Conservation (phyloP, 2,888 invertebrate genomes). For the Spisula subtruncata region DNA sequence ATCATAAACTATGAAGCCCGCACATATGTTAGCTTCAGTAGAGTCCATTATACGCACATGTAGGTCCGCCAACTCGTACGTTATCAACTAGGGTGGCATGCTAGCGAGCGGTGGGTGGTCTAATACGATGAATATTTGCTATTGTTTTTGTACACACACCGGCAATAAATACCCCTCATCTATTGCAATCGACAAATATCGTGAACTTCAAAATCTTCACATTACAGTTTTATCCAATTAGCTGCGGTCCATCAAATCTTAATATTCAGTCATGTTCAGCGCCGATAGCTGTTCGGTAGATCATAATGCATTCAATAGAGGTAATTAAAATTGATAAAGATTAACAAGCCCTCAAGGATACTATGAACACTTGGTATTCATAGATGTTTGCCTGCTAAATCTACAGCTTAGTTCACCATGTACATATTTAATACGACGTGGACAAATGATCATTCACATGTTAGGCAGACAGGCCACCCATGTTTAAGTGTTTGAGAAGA, state of each 20-base stretch:
- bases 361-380: constrained; percentile 32
- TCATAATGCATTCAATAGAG: constrained; percentile 35
- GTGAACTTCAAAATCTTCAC: constrained; percentile 27
- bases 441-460: constrained; percentile 64
- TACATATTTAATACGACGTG: constrained; percentile 57
- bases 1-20: neutral
- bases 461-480: constrained; percentile 57
- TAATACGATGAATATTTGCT: constrained; percentile 34
- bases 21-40: neutral
- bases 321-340: constrained; percentile 44
- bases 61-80: constrained; percentile 34
- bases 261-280: constrained; percentile 31
- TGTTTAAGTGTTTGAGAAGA: constrained; percentile 40
- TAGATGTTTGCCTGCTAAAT: constrained; percentile 11
- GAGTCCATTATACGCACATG: constrained; percentile 6
- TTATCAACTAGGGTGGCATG: constrained; percentile 48
- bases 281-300: constrained; percentile 1
- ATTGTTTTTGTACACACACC: constrained; percentile 50
- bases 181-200: constrained; percentile 23
- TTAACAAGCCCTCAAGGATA: constrained; percentile 41
- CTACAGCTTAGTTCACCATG: constrained; percentile 40
- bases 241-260: constrained; percentile 28
- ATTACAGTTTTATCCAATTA: constrained; percentile 48
- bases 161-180: constrained; percentile 34
- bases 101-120: constrained; percentile 50